Evolutionary conservation across 2,113 vertebrate genomes (phyloP).

Genomic region (Catagonus wagneri): DNA sequence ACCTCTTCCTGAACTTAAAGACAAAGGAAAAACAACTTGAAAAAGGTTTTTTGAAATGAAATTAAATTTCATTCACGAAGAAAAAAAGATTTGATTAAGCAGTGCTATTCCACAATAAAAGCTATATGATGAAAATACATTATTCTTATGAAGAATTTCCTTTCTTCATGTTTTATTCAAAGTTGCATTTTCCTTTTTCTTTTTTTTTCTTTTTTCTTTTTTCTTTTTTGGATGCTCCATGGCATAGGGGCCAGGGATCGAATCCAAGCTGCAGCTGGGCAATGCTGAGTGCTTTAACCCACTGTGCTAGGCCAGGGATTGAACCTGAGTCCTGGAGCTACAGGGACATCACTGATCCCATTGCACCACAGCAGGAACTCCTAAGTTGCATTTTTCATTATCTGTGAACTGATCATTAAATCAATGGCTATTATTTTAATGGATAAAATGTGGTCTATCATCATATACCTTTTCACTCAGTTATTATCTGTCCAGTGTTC

Average conservation of each 20-base stretch:
- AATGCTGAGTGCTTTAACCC: too few relatives aligned
- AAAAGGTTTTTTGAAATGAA: background rate
- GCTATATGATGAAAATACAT: background rate
- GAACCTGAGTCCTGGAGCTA: too few relatives aligned
- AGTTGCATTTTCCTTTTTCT: background rate
- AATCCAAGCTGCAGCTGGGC: too few relatives aligned
- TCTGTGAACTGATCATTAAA: background rate
- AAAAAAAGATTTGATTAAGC: background rate
- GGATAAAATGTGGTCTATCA: background rate
- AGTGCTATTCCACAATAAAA: background rate
- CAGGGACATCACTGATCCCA: too few relatives aligned
- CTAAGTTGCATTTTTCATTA: background rate
- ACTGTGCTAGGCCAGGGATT: too few relatives aligned
- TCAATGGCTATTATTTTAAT: background rate
- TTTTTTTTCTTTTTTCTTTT: background rate
- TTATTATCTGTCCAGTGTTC: background rate
- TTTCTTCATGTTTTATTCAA: background rate
- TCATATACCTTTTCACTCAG: background rate
- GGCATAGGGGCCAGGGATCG: too few relatives aligned
- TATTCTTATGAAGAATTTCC: background rate
- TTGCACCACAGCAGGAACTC: too few relatives aligned
- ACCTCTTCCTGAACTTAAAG: background rate
- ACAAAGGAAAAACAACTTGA: background rate
- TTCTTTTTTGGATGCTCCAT: too few relatives aligned
- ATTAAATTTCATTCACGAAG: background rate